These are phyloP conservation scores for Drosophila kuntzei DNA, from an alignment of 2,888 invertebrate species.

Conservation along the genomic window DNA sequence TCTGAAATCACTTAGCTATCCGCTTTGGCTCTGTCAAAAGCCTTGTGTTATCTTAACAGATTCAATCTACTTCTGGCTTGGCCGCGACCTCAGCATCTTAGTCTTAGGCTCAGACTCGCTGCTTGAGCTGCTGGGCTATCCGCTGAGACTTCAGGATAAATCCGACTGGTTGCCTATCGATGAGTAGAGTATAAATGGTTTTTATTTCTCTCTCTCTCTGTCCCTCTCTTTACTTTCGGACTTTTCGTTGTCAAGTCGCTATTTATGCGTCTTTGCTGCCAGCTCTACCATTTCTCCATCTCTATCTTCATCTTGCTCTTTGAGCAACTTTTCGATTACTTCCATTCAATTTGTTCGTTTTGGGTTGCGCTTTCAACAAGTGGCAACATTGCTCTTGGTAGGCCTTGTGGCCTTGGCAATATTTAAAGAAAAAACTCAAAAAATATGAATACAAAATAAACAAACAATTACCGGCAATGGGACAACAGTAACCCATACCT, in stretches of 20 bases:
- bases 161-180: slow-evolving; percentile 47
- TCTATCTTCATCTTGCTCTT: slow-evolving; percentile 8
- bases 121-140: slow-evolving; percentile 39
- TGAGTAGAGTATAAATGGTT: slow-evolving; percentile 31
- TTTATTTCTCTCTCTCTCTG: slow-evolving; percentile 21
- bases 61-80: slow-evolving; percentile 34
- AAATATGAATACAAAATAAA: slow-evolving; percentile 53
- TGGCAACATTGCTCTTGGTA: slow-evolving; percentile 13
- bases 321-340: slow-evolving; percentile 52
- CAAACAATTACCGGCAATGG: slow-evolving; percentile 45
- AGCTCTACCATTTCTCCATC: slow-evolving; percentile 4
- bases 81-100: slow-evolving; percentile 1
- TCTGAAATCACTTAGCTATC: slow-evolving; percentile 46
- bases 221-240: slow-evolving; percentile 4
- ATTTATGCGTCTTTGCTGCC: slow-evolving; percentile 54
- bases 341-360: slow-evolving; percentile 60
- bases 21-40: slow-evolving; percentile 32
- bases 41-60: slow-evolving; percentile 42
- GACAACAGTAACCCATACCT: slow-evolving; percentile 4
- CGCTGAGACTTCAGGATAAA: slow-evolving; percentile 44
- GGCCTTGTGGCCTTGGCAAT: slow-evolving; percentile 37
- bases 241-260: slow-evolving; percentile 30
- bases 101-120: slow-evolving; percentile 11
- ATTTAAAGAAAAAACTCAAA: slow-evolving; percentile 30
- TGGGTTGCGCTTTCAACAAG: slow-evolving; percentile 46